These are phyloP conservation scores for Oasisia sp. DNA, from an alignment of 2,888 invertebrate genomes.

Conservation along the genomic window DNA sequence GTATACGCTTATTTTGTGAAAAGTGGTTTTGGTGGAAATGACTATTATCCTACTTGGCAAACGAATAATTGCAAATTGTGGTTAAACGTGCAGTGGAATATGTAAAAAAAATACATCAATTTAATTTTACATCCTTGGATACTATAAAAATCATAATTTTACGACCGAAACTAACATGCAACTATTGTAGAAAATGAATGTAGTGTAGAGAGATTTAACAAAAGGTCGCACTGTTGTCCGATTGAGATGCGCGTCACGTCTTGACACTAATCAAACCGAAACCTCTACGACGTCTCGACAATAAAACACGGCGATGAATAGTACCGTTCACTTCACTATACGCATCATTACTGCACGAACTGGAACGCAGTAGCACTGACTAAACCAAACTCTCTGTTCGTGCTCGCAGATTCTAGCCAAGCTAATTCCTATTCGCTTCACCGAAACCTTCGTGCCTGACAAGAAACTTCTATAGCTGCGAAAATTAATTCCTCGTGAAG, in stretches of 20 bases:
- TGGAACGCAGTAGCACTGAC: too few relatives aligned
- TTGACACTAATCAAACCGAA: neutral
- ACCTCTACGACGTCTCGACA: neutral
- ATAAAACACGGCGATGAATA: neutral
- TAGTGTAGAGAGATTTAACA: neutral
- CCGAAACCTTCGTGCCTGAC: neutral
- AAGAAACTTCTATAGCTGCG: neutral
- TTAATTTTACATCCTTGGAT: too few relatives aligned
- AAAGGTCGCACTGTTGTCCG: neutral
- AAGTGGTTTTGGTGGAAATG: too few relatives aligned
- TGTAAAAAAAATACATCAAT: too few relatives aligned
- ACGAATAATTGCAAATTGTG: too few relatives aligned
- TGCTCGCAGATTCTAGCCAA: neutral
- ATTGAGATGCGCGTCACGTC: neutral
- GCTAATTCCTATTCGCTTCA: neutral
- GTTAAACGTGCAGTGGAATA: too few relatives aligned
- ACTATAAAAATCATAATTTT: neutral
- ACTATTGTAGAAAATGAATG: neutral
- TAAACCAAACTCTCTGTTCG: neutral
- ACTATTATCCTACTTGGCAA: too few relatives aligned
- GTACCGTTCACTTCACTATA: neutral
- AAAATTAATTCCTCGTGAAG: constrained; percentile 12
- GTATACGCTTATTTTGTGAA: too few relatives aligned
- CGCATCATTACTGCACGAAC: neutral
- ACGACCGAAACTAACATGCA: neutral